Evolutionary conservation across 2,888 invertebrate genomes (phyloP).

Genomic region (Bellardia bayeri): DNA sequence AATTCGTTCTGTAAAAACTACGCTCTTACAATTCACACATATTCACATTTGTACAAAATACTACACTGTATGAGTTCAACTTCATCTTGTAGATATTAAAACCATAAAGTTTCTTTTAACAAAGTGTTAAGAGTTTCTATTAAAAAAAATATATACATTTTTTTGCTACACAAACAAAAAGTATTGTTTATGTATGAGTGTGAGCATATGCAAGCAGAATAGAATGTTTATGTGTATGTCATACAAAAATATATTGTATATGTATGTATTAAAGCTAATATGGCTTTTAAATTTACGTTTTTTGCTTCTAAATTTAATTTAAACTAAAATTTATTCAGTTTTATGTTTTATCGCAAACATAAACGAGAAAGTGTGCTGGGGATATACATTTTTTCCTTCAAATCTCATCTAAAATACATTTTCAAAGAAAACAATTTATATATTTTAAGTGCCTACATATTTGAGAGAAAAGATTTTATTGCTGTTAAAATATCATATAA

Average conservation of each 20-base stretch:
- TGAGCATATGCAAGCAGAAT: not conserved
- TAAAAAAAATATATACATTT: not conserved
- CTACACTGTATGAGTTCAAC: conserved; percentile 3
- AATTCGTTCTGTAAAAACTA: conserved; percentile 48
- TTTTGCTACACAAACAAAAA: not conserved
- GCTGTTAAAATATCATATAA: conserved; percentile 25
- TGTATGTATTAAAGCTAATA: not conserved
- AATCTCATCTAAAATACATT: conserved; percentile 29
- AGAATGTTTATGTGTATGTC: not conserved
- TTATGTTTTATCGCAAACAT: conserved; percentile 17
- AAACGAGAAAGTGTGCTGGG: not conserved
- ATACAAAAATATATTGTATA: not conserved
- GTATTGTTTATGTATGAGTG: conserved; percentile 24
- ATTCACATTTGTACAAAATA: not conserved
- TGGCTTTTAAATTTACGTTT: conserved; percentile 40
- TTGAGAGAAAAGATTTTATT: not conserved
- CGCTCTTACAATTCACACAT: conserved; percentile 22
- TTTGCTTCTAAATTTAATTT: conserved; percentile 35
- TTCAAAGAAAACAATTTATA: not conserved
- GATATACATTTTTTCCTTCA: conserved; percentile 9
- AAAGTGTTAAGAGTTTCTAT: conserved; percentile 58
- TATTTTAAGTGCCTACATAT: not conserved
- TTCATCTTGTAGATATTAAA: conserved; percentile 59
- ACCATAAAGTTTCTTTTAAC: conserved; percentile 52
- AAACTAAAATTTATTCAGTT: conserved; percentile 29